Evolutionary conservation across 1,140 invertebrate genomes (phyloP).

Genomic region (Drosophila nigrodunni): DNA sequence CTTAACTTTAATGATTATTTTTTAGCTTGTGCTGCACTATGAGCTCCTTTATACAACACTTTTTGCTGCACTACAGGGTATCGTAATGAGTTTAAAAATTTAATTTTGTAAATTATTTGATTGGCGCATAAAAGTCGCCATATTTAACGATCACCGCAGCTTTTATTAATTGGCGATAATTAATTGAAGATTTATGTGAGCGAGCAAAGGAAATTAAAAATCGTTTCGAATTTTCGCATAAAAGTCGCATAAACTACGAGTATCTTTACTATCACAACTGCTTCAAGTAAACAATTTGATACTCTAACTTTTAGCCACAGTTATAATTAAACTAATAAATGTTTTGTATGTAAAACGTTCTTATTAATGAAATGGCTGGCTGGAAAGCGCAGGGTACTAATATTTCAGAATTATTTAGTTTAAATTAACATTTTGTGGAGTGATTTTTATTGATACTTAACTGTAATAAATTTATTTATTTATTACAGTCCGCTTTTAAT

Average conservation of each 20-base stretch:
- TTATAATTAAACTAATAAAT: too few relatives aligned
- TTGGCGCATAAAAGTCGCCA: constrained; percentile 54
- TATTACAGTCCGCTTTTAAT: too few relatives aligned
- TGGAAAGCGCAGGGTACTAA: too few relatives aligned
- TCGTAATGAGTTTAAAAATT: constrained; percentile 29
- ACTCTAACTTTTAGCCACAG: not conserved
- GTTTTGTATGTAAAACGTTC: too few relatives aligned
- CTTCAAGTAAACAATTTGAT: constrained; percentile 2
- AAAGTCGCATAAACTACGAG: constrained; percentile 34
- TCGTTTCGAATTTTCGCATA: constrained; percentile 23
- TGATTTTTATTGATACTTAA: too few relatives aligned
- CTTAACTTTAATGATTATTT: too few relatives aligned
- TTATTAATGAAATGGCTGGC: too few relatives aligned
- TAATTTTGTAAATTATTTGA: constrained; percentile 52
- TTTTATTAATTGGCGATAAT: constrained; percentile 69
- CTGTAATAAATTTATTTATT: too few relatives aligned
- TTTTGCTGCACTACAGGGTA: not conserved
- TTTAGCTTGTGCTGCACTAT: too few relatives aligned
- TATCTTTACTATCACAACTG: not conserved
- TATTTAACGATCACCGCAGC: constrained; percentile 53
- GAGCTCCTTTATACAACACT: not conserved
- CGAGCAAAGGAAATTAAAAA: constrained; percentile 5
- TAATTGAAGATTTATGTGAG: constrained; percentile 70
- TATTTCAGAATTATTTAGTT: not conserved
- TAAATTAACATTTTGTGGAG: not conserved